Conservation (phyloP, 2,113 vertebrate genomes). For the Dicentrarchus labrax region DNA sequence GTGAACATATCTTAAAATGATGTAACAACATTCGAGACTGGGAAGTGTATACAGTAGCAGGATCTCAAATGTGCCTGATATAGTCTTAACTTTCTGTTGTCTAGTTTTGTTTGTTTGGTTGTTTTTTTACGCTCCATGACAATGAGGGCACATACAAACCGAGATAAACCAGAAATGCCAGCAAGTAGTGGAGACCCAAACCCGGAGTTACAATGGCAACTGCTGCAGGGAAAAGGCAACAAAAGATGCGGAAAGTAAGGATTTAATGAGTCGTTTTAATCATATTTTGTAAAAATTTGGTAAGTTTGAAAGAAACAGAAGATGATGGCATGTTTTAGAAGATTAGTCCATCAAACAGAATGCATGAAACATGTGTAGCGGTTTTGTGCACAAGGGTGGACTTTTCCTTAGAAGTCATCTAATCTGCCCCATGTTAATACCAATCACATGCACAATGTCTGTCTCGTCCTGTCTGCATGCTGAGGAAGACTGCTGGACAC, state of each 20-base stretch:
- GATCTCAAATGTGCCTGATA: not conserved
- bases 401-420: constrained; percentile 9
- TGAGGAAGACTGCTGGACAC: not conserved
- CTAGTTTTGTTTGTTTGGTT: constrained; percentile 3
- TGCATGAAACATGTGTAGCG: too few species aligned
- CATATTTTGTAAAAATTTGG: not conserved
- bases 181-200: not conserved
- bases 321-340: not conserved
- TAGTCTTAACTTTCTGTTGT: not conserved
- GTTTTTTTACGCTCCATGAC: not conserved
- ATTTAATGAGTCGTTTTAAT: not conserved
- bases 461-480: not conserved
- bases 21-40: not conserved
- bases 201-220: not conserved
- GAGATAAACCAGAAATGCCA: not conserved
- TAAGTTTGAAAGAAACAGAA: not conserved
- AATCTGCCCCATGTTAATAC: constrained; percentile 19
- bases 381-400: not conserved
- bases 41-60: not conserved
- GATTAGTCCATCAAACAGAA: not conserved
- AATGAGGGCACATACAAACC: not conserved
- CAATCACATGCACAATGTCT: constrained; percentile 10
- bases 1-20: not conserved
- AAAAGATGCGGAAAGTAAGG: not conserved
- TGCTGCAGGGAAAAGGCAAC: not conserved